Conservation (phyloP, 2,113 vertebrate genomes). For the Cathartes aura region DNA sequence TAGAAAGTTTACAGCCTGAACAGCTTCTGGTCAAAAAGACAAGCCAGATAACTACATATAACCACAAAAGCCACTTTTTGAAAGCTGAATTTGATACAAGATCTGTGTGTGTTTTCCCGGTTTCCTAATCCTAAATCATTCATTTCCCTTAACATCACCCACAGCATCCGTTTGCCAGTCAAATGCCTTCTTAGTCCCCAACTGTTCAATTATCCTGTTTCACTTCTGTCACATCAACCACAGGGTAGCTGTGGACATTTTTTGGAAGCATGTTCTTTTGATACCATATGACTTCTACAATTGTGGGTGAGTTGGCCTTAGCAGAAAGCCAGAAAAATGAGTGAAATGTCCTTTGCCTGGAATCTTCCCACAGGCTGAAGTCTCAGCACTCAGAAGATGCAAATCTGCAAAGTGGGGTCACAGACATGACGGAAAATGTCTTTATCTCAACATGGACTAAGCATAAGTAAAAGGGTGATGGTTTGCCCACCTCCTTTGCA, state of each 20-base stretch:
- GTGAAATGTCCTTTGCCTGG: not conserved
- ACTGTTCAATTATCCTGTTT: not conserved
- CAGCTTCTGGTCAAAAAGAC: not conserved
- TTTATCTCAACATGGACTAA: not conserved
- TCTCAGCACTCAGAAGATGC: not conserved
- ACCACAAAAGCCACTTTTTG: slow-evolving; percentile 31
- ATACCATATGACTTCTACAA: not conserved
- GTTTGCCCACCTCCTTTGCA: not conserved
- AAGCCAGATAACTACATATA: not conserved
- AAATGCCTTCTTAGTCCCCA: not conserved
- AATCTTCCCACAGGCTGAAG: not conserved
- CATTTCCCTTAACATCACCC: slow-evolving; percentile 3
- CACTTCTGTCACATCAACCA: not conserved
- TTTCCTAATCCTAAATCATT: slow-evolving; percentile 3
- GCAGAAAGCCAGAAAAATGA: not conserved
- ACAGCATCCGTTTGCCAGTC: not conserved
- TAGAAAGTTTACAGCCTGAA: not conserved
- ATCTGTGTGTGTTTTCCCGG: not conserved
- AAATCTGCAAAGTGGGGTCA: not conserved
- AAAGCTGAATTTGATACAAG: not conserved
- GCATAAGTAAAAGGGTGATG: not conserved
- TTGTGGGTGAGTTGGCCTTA: not conserved
- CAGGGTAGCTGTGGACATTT: not conserved
- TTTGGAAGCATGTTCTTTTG: not conserved
- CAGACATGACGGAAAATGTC: not conserved